phyloP scores from a whole-genome alignment of 2,797 vertebrate genomes.

The Thalassophryne amazonica region DNA sequence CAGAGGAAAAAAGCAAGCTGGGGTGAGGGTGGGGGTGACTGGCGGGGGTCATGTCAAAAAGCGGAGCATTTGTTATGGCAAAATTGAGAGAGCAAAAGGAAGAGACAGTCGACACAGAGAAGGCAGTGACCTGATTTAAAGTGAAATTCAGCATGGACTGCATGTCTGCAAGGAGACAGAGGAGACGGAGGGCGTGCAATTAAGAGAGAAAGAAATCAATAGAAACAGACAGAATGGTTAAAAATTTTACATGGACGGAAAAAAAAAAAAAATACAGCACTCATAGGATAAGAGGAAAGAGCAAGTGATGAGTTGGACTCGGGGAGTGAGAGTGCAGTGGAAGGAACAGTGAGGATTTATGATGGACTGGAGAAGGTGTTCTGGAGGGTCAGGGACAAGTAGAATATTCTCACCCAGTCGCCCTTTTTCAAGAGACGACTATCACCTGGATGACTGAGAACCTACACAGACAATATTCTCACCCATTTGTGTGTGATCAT shows the following conservation, averaged over 20 bases:
- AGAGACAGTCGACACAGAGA: conserved; percentile 49
- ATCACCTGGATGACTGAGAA: no score
- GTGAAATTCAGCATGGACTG: conserved; percentile 71
- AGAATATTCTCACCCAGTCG: conserved; percentile 41
- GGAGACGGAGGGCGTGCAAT: conserved; percentile 20
- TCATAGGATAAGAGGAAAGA: conserved; percentile 6
- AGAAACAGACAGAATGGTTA: conserved; percentile 17
- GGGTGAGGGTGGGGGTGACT: neutral
- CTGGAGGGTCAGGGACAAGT: conserved; percentile 17
- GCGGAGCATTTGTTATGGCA: conserved; percentile 54
- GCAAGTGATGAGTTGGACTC: conserved; percentile 3
- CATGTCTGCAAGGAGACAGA: conserved; percentile 56
- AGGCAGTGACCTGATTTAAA: conserved; percentile 81
- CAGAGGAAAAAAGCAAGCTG: conserved; percentile 34
- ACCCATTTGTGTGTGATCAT: conserved; percentile 39
- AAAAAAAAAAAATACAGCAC: conserved; percentile 28
- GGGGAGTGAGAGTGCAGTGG: conserved; percentile 7
- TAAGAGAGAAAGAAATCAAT: conserved; percentile 36
- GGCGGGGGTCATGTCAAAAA: conserved; percentile 51
- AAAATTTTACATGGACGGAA: conserved; percentile 39
- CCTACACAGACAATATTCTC: no score
- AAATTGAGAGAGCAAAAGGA: conserved; percentile 21
- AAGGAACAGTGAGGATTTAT: conserved; percentile 50
- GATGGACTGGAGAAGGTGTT: conserved; percentile 21
- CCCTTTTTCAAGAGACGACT: no score